Base-by-base conservation (phyloP, 92 coral and sea anemone genomes). In the Zoanthus sociatus region DNA sequence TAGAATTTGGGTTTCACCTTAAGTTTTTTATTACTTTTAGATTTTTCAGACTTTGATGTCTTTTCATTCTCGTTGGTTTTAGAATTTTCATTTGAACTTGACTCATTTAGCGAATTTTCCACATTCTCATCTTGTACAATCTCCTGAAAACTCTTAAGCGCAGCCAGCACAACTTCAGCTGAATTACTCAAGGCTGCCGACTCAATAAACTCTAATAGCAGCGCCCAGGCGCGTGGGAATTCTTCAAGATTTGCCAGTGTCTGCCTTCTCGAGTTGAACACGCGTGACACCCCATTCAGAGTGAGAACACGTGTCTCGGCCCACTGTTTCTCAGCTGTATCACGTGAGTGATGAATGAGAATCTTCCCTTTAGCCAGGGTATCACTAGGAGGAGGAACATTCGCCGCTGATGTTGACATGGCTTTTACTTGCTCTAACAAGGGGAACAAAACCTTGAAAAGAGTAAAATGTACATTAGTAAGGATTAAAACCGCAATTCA, bases 261-360 rank as follows among this genome's bases (percentile, higher is more conserved):
- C 83, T 97, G 99, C 64, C 98, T 95, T 76, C 99, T 88, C 84
- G 97, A 93, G 97, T 97, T 97, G 88, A 97, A 97, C 60, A 97
- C 99, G 70, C 99, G 97, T 78, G 99, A 98, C 42, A 97, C 99
- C 61, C 99, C 99, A 42, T 94, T 93, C 67, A 97, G 81, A 18
- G 98, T 95, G 46, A 97, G 92, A 45, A 97, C 99, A 66, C 98
- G 98, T 46, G 99, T 97, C 91, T 97, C 99, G 77, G 98, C 99
- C 99, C 99, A 97, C 66, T 97, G 99, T 50, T 97, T 97, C 94
- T 97, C 99, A 72, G 99, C 99, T 16, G 99, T 97, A 83, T 97
- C 99, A 87, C 99, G 99, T 88, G 99, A 97, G 91, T 97, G 99
- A 69, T 97, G 99, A 83, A 97, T 97, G 71, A 97, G 98, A 70